Conservation (phyloP, 2,888 invertebrate genomes). For the Agapetus fuscipes region DNA sequence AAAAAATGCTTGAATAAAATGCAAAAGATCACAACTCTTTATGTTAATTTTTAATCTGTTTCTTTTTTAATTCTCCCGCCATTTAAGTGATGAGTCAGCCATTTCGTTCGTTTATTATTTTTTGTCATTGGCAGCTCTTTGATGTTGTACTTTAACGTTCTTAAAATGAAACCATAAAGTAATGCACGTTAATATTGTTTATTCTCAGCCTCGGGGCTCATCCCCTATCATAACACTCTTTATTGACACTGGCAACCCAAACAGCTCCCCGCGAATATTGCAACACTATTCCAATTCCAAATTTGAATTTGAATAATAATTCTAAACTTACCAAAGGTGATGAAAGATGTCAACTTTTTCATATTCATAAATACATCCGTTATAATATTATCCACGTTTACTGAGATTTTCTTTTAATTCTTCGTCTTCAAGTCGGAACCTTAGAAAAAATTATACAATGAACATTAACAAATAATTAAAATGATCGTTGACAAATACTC, state of each 20-base stretch:
- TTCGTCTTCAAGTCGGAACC: too few species aligned
- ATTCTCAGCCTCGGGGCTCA: slow-evolving; percentile 8
- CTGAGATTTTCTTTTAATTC: too few species aligned
- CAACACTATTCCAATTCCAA: slow-evolving; percentile 3
- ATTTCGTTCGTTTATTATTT: slow-evolving; percentile 9
- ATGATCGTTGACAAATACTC: too few species aligned
- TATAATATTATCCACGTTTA: too few species aligned
- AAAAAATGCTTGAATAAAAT: slow-evolving; percentile 6
- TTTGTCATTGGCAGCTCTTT: slow-evolving; percentile 11
- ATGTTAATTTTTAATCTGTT: slow-evolving; percentile 21
- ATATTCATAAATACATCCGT: too few species aligned
- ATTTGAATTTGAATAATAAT: too few species aligned
- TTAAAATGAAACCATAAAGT: slow-evolving; percentile 19
- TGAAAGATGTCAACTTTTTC: too few species aligned
- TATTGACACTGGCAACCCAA: slow-evolving; percentile 12
- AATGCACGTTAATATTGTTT: slow-evolving; percentile 20
- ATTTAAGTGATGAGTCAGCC: slow-evolving; percentile 8
- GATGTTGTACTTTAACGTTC: slow-evolving; percentile 9
- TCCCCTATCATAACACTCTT: slow-evolving; percentile 18
- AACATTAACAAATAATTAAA: too few species aligned
- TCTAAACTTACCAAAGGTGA: too few species aligned
- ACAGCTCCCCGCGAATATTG: slow-evolving; percentile 5
- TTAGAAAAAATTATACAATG: too few species aligned
- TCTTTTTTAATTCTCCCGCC: slow-evolving; percentile 16
- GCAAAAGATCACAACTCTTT: slow-evolving; percentile 14